These are phyloP conservation scores for Muntiacus reevesi DNA, from an alignment of 2,113 vertebrate genomes.

Conservation along the genomic window DNA sequence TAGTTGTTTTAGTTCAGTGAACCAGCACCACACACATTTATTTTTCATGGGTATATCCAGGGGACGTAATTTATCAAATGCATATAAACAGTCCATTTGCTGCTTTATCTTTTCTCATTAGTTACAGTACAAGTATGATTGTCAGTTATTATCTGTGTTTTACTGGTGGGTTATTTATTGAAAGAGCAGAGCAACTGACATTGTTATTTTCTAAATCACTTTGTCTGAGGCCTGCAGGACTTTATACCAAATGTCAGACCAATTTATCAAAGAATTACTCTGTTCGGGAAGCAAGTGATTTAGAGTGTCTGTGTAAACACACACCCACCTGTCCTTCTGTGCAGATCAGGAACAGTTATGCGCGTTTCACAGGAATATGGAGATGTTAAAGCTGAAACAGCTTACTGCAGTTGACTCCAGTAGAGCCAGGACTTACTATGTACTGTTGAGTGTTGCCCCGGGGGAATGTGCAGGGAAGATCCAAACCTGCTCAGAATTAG, in stretches of 20 bases:
- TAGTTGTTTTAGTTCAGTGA: slow-evolving; percentile 67
- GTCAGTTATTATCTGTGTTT: slow-evolving; percentile 72
- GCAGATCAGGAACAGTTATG: neutral
- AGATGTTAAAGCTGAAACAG: neutral
- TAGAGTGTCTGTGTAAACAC: slow-evolving; percentile 16
- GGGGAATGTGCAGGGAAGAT: neutral
- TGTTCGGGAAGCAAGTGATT: slow-evolving; percentile 55
- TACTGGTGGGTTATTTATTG: slow-evolving; percentile 71
- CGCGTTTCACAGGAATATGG: neutral
- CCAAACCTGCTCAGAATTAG: neutral
- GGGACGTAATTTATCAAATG: slow-evolving; percentile 68
- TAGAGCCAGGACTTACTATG: neutral
- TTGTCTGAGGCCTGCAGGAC: slow-evolving; percentile 67
- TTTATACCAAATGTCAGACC: slow-evolving; percentile 70
- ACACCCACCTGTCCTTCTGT: slow-evolving; percentile 10
- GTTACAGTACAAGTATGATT: slow-evolving; percentile 68
- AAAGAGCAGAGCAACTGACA: slow-evolving; percentile 56
- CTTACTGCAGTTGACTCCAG: neutral
- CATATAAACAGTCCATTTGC: slow-evolving; percentile 67
- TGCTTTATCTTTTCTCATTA: slow-evolving; percentile 73
- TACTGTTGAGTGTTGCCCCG: neutral
- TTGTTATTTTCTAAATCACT: slow-evolving; percentile 72
- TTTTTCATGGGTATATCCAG: slow-evolving; percentile 54
- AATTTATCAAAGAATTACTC: slow-evolving; percentile 67
- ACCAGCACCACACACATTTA: slow-evolving; percentile 34